A percentile compares a stretch with the other conserved stretches of the same genome.
phyloP scores from a whole-genome alignment of 2,113 vertebrate genomes.

The Urocitellus parryii region DNA sequence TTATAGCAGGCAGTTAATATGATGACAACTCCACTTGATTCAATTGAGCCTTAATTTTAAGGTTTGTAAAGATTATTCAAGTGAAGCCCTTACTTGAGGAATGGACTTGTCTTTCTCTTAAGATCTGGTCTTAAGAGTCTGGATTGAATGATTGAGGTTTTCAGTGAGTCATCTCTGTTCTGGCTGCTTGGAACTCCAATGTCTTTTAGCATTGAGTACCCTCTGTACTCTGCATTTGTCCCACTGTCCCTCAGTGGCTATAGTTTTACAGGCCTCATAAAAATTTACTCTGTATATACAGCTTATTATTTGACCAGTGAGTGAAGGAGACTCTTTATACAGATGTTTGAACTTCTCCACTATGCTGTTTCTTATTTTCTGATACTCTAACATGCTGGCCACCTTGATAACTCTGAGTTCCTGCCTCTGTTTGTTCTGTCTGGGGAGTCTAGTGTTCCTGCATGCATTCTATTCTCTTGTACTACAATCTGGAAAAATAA shows the following conservation, averaged over 20 bases:
- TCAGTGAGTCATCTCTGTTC: not conserved
- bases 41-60: not conserved
- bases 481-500: not conserved
- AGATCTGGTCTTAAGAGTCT: not conserved
- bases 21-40: not conserved
- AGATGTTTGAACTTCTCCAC: not conserved
- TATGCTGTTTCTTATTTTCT: not conserved
- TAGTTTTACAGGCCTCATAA: not conserved
- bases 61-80: not conserved
- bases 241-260: not conserved
- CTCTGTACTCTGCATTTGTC: not conserved
- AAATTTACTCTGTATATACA: not conserved
- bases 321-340: not conserved
- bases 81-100: not conserved
- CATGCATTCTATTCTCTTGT: not conserved
- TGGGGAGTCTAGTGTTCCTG: not conserved
- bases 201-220: not conserved
- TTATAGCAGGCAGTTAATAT: slow-evolving; percentile 25
- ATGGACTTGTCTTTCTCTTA: not conserved
- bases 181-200: not conserved
- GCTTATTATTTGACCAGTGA: not conserved
- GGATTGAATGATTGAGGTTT: not conserved
- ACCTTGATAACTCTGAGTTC: not conserved
- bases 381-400: not conserved
- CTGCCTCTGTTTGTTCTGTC: not conserved